Evolutionary conservation across 2,113 vertebrate species (phyloP), one percentile per base, ranked within the genome.

Genomic region (Otocyon megalotis): DNA sequence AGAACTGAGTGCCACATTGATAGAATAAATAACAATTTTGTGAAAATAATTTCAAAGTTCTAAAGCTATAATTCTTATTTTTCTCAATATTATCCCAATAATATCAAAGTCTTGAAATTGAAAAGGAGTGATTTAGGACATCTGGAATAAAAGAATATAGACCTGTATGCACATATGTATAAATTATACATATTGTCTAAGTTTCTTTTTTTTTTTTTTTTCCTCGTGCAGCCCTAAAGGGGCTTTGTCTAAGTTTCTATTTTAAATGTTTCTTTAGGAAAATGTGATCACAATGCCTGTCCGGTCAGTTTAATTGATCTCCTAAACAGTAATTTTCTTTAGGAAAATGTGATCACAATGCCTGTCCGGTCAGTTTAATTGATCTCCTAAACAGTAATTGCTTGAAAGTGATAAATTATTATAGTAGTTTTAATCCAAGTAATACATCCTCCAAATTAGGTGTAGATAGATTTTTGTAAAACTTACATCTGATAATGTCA

Each of bases 271-370:
- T 94, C 7, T 80, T 90, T 86, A 63, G 69, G 13, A 93, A 4
- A 71, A 88, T 56, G 14, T 37, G 14, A 77, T 82, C 9, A 77
- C 53, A 82, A 88, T 37, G 28, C 3, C 43, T 60, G 5, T 74
- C 48, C 4, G 1, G 3, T 4, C 20, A 37, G 53, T 81, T 67
- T 81, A 53, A 74, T 81, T 85, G 35, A 53, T 16, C 24, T 43
- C 24, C 19, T 72, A 84, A 89, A 20, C 19, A 90, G 67, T 15
- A 93, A 74, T 67, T 90, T 72, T 93, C 6, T 80, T 90, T 86
- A 63, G 69, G 12, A 93, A 4, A 71, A 88, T 54, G 13, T 37
- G 14, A 77, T 82, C 9, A 77, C 53, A 82, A 88, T 35, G 28
- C 5, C 43, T 60, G 5, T 74, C 48, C 8, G 2, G 3, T 3